A percentile compares a stretch with the other conserved stretches of the same genome.
Conservation (phyloP, 2,888 invertebrate species). For the Muscina levida region DNA sequence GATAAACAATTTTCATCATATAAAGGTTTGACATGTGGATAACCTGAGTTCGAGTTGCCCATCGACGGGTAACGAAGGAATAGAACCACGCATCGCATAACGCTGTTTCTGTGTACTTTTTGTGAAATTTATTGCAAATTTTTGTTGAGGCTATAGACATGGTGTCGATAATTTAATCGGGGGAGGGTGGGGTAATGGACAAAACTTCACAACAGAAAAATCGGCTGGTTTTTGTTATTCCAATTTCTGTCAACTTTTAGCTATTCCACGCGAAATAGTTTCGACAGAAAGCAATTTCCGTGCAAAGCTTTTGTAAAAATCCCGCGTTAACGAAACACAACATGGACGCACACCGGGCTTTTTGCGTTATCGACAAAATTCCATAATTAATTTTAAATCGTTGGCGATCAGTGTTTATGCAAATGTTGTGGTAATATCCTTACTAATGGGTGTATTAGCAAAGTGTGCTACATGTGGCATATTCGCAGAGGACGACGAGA, state of each 20-base stretch:
- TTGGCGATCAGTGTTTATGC: neutral
- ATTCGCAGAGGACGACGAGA: too few species aligned
- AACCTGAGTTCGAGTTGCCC: neutral
- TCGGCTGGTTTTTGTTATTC: neutral
- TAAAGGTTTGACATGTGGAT: conserved; percentile 28
- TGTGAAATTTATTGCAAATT: neutral
- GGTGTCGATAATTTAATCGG: neutral
- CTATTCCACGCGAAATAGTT: neutral
- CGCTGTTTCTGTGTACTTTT: neutral
- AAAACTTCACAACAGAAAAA: neutral
- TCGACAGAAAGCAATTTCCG: neutral
- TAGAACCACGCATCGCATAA: neutral
- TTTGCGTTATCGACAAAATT: conserved; percentile 21
- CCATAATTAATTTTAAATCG: conserved; percentile 22
- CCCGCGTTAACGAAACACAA: neutral
- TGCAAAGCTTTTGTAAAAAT: neutral
- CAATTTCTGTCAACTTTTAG: neutral
- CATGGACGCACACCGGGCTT: neutral
- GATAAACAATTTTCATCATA: conserved; percentile 32
- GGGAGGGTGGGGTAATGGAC: neutral
- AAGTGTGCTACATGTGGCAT: too few species aligned
- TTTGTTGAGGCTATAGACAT: neutral
- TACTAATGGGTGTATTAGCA: too few species aligned
- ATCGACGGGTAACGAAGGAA: too few species aligned
- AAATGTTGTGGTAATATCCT: too few species aligned